phyloP scores from a whole-genome alignment of 2,888 invertebrate genomes.

The Acrobasis consociella region DNA sequence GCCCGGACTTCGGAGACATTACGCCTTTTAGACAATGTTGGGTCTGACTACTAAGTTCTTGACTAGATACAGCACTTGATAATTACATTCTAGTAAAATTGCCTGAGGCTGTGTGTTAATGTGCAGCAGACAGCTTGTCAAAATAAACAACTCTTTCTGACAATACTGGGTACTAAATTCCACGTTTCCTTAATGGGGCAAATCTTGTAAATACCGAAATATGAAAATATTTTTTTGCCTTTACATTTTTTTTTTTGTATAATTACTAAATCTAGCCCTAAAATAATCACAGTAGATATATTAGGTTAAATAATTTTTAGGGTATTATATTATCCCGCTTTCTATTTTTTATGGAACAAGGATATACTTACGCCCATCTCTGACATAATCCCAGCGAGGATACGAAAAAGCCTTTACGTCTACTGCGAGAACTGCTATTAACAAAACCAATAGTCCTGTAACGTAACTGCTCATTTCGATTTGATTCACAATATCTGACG shows the following conservation, averaged over 20 bases:
- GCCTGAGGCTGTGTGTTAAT: too few relatives aligned
- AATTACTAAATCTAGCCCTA: too few relatives aligned
- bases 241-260: too few relatives aligned
- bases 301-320: too few relatives aligned
- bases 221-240: too few relatives aligned
- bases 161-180: too few relatives aligned
- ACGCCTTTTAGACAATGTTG: slow-evolving; percentile 13
- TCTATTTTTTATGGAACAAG: neutral
- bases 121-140: too few relatives aligned
- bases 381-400: slow-evolving; percentile 55
- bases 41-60: neutral
- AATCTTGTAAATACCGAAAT: too few relatives aligned
- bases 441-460: slow-evolving; percentile 18
- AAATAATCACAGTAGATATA: too few relatives aligned
- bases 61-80: neutral
- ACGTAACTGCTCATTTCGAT: slow-evolving; percentile 23
- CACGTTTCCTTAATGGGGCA: too few relatives aligned
- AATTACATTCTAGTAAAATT: too few relatives aligned
- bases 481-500: slow-evolving; percentile 23
- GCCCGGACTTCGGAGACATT: slow-evolving; percentile 6
- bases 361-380: slow-evolving; percentile 67
- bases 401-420: slow-evolving; percentile 20
- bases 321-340: neutral
- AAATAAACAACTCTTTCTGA: too few relatives aligned
- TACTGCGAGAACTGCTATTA: slow-evolving; percentile 11